phyloP scores from a whole-genome alignment of 2,797 vertebrate species.

The Lagorchestes hirsutus region DNA sequence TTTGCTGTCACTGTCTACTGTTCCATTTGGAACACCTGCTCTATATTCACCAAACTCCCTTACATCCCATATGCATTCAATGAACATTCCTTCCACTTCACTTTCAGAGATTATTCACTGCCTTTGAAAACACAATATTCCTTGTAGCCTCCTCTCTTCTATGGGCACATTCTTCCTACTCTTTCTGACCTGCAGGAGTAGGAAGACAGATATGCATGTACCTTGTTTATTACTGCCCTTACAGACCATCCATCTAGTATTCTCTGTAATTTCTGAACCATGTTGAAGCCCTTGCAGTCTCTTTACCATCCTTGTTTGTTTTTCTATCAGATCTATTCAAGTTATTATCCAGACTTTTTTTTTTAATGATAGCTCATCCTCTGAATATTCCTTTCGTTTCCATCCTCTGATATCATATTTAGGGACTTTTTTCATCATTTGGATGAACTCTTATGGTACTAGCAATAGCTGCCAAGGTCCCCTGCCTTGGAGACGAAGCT shows the following conservation, averaged over 20 bases:
- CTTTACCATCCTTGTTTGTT: background rate
- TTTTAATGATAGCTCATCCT: background rate
- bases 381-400: background rate
- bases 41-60: background rate
- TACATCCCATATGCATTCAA: background rate
- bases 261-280: background rate
- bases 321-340: background rate
- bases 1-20: background rate
- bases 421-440: background rate
- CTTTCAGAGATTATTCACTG: background rate
- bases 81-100: background rate
- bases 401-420: background rate
- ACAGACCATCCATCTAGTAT: background rate
- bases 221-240: background rate
- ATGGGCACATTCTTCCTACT: background rate
- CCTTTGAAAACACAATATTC: background rate
- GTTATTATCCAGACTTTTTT: background rate
- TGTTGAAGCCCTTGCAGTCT: background rate
- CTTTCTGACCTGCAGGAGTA: background rate
- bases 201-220: background rate
- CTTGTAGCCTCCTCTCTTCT: background rate
- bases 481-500: background rate
- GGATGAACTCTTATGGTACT: background rate
- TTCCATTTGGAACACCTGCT: background rate
- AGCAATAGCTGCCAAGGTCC: background rate